Evolutionary conservation across 2,888 invertebrate species (phyloP), one percentile per base, ranked within the genome.

Genomic region (Agriotes lineatus): DNA sequence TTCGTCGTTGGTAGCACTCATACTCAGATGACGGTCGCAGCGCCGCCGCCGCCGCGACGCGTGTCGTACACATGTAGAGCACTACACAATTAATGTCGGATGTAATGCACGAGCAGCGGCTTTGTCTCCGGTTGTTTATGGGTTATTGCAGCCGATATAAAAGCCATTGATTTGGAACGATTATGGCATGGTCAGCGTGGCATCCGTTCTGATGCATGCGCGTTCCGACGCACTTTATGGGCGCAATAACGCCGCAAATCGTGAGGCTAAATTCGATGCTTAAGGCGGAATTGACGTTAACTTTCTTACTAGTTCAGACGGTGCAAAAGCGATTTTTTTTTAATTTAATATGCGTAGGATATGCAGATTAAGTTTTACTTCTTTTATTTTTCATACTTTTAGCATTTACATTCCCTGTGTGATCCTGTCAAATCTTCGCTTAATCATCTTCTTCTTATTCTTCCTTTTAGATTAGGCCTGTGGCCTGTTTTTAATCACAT

Each of bases 21-120:
- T 64, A 68, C 58, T 68, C 68, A 63, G 68, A 68, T 64, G 68
- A 68, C 68, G 68, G 59, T 64, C 63, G 42, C 50, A 60, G 63
- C 59, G 58, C 58, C 75, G 79, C 77, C 82, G 81, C 80, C 81
- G 79, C n/a, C n/a, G n/a, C 80, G 81, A 81, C 82, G 81, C 82
- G 80, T 83, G 83, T 83, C 81, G 80, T 81, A 83, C 83, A 83
- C 81, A 82, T 83, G 83, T 83, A 83, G 80, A 82, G 80, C 79
- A 79, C 78, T 77, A 79, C 78, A 80, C 82, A 82, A 83, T 82
- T 82, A 82, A 82, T 82, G 82, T 82, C 81, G 79, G 80, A 79
- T 79, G 81, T 82, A 82, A 81, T 81, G 81, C 81, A 82, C 80
- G 81, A 80, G 79, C 80, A 78, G 77, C 73, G 80, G 80, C 80